Percentiles rank a stretch among this genome's conserved stretches.
Evolutionary conservation across 2,113 vertebrate genomes (phyloP).

Genomic region (Notarius lentiginosus): DNA sequence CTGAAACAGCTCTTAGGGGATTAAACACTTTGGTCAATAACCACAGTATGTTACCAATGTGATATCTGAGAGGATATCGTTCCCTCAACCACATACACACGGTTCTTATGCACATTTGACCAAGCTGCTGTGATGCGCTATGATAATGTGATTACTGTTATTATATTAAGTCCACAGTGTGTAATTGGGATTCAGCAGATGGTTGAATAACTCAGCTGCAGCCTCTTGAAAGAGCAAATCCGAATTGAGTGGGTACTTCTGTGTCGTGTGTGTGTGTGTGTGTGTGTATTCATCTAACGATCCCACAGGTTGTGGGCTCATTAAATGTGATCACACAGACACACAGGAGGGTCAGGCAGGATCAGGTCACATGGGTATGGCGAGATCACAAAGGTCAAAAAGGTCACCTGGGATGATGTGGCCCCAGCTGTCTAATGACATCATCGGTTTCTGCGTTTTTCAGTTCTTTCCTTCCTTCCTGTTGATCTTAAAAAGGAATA

Average conservation of each 20-base stretch:
- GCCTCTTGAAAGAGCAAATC: constrained; percentile 18
- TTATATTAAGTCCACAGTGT: constrained; percentile 6
- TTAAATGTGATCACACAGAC: constrained; percentile 16
- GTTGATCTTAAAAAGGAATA: not conserved
- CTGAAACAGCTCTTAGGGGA: constrained; percentile 25
- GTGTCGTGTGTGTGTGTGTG: not conserved
- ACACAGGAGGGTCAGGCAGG: not conserved
- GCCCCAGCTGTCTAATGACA: constrained; percentile 17
- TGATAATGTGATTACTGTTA: constrained; percentile 31
- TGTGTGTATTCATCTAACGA: constrained; percentile 4
- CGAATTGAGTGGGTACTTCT: constrained; percentile 1
- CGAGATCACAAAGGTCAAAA: constrained; percentile 19
- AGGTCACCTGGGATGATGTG: not conserved
- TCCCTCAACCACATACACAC: not conserved
- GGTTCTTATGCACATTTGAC: not conserved
- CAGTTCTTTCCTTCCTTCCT: not conserved
- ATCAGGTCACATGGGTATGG: constrained; percentile 27
- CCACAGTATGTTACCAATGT: not conserved
- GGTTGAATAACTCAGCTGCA: constrained; percentile 28
- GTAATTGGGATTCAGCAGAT: constrained; percentile 24
- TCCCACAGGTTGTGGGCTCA: constrained; percentile 3
- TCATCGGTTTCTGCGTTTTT: not conserved
- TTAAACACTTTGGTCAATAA: constrained; percentile 15
- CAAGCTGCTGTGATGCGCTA: not conserved
- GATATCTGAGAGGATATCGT: not conserved